Conservation (phyloP, 2,113 vertebrate species). For the Cyprinodon tularosa region DNA sequence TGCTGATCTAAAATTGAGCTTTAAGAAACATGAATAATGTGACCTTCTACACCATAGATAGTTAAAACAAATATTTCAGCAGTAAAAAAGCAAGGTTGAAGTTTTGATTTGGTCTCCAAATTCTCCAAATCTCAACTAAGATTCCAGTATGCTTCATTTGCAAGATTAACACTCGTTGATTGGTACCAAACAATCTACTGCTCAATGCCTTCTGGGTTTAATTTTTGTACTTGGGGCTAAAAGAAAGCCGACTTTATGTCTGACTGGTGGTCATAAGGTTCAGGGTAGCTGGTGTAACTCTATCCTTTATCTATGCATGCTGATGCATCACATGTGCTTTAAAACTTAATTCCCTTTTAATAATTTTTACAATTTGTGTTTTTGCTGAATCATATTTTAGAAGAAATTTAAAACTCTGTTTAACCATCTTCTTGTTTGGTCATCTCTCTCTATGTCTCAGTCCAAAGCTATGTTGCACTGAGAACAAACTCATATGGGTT, state of each 20-base stretch:
- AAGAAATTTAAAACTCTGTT: constrained; percentile 13
- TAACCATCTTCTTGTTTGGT: constrained; percentile 14
- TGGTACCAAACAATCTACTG: background rate
- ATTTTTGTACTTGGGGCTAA: background rate
- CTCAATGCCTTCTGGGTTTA: background rate
- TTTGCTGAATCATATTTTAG: constrained; percentile 40
- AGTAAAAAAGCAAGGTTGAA: background rate
- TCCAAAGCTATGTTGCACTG: constrained; percentile 39
- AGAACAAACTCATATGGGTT: constrained; percentile 28
- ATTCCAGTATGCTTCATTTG: background rate
- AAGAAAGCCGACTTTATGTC: background rate
- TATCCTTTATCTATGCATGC: constrained; percentile 12
- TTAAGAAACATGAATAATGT: background rate
- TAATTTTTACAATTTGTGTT: constrained; percentile 34
- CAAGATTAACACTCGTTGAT: background rate
- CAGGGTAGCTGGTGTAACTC: background rate
- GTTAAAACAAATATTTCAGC: background rate
- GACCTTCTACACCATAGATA: background rate
- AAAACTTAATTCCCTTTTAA: constrained; percentile 2
- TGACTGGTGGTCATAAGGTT: background rate
- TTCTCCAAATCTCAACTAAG: background rate
- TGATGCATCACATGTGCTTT: constrained; percentile 7
- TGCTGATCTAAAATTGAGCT: background rate
- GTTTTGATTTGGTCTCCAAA: background rate
- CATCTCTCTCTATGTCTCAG: constrained; percentile 14